These are phyloP conservation scores for Leucania comma DNA, from an alignment of 2,888 invertebrate species.

Conservation along the genomic window DNA sequence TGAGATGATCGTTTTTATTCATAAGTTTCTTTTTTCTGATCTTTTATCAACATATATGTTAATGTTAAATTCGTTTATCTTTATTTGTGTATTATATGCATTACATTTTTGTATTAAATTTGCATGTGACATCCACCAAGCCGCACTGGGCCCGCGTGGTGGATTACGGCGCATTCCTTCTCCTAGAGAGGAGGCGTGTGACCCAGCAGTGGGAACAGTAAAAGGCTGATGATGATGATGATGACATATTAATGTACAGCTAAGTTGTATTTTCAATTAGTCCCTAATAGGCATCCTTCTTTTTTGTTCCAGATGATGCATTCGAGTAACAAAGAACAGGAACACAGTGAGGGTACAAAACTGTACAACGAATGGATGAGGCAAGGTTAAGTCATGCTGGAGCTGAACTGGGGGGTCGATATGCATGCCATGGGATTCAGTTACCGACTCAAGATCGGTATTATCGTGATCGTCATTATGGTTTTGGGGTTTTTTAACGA, in stretches of 20 bases:
- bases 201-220: no score
- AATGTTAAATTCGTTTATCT: no score
- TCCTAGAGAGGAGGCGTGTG: no score
- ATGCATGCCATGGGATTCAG: slow-evolving; percentile 78
- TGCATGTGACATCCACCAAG: no score
- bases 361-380: slow-evolving; percentile 85
- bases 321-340: slow-evolving; percentile 66
- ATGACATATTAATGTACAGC: not conserved
- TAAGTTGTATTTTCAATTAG: not conserved
- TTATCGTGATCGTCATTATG: slow-evolving; percentile 82
- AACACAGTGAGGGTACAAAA: slow-evolving; percentile 54
- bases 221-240: no score
- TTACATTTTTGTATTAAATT: no score
- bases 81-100: no score
- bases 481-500: slow-evolving; percentile 86
- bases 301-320: slow-evolving; percentile 82
- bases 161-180: no score
- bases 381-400: slow-evolving; percentile 76
- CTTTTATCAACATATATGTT: no score
- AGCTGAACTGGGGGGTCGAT: slow-evolving; percentile 68
- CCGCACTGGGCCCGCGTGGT: no score
- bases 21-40: no score
- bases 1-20: no score
- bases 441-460: slow-evolving; percentile 83
- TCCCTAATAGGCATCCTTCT: slow-evolving; percentile 1